Evolutionary conservation across 2,888 invertebrate species (phyloP).

Genomic region (Polymixis lichenea): DNA sequence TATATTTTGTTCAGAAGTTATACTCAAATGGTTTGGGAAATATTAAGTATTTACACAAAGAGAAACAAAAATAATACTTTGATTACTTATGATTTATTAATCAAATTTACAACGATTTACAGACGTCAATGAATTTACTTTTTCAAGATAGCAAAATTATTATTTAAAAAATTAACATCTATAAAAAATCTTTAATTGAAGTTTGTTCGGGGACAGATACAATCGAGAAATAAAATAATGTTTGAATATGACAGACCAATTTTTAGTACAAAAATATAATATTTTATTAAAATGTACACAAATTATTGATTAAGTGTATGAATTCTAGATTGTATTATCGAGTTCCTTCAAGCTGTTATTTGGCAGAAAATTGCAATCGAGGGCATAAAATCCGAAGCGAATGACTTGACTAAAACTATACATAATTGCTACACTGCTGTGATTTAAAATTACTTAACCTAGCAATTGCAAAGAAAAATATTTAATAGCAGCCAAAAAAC

Average conservation of each 20-base stretch:
- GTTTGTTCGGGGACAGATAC: conserved; percentile 63
- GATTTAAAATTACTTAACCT: conserved; percentile 55
- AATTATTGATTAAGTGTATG: conserved; percentile 59
- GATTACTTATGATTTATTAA: conserved; percentile 67
- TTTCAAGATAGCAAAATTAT: conserved; percentile 47
- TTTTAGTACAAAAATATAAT: conserved; percentile 61
- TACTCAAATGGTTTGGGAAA: conserved; percentile 41
- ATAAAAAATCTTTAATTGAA: conserved; percentile 26
- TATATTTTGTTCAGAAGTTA: conserved; percentile 25
- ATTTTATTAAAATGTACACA: conserved; percentile 57
- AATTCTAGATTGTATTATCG: conserved; percentile 48
- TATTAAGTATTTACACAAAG: conserved; percentile 51
- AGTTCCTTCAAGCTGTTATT: conserved; percentile 61
- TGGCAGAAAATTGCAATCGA: conserved; percentile 59
- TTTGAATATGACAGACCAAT: conserved; percentile 31
- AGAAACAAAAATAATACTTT: conserved; percentile 65
- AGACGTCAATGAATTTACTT: conserved; percentile 52
- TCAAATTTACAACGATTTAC: conserved; percentile 65
- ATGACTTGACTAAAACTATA: conserved; percentile 64
- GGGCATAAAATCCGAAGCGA: conserved; percentile 67
- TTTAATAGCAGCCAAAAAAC: conserved; percentile 58
- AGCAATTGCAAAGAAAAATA: conserved; percentile 55
- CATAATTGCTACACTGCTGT: conserved; percentile 46
- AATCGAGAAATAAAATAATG: conserved; percentile 45
- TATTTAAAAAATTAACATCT: conserved; percentile 49